Evolutionary conservation across 1,140 invertebrate genomes (phyloP).

Genomic region (Drosophila pachea): DNA sequence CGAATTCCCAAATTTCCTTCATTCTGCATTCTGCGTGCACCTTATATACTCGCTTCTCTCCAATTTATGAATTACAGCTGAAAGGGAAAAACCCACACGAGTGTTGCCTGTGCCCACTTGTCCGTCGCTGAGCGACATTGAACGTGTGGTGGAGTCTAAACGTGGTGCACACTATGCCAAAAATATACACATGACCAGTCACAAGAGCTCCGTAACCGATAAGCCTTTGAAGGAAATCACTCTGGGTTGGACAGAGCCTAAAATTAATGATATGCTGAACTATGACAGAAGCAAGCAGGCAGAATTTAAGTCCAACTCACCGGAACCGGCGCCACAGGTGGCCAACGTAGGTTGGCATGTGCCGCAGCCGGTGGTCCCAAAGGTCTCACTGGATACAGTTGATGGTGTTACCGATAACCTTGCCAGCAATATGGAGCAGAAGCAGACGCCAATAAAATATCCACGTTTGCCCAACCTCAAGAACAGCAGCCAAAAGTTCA

Average conservation of each 20-base stretch:
- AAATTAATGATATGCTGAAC: constrained; percentile 71
- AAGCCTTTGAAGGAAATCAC: constrained; percentile 56
- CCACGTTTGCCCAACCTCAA: constrained; percentile 16
- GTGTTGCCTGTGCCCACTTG: constrained; percentile 48
- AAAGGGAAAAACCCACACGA: constrained; percentile 42
- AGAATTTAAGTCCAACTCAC: constrained; percentile 35
- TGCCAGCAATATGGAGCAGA: constrained; percentile 62
- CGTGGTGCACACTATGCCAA: constrained; percentile 58
- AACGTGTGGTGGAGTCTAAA: constrained; percentile 63
- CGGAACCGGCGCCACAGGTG: constrained; percentile 64
- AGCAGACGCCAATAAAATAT: constrained; percentile 69
- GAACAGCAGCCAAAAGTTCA: constrained; percentile 61
- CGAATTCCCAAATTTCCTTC: too few relatives aligned
- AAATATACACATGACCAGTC: constrained; percentile 50
- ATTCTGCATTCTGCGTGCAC: too few relatives aligned
- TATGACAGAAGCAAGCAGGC: constrained; percentile 47
- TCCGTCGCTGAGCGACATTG: constrained; percentile 71
- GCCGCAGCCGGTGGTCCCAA: constrained; percentile 42
- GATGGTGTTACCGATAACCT: constrained; percentile 69
- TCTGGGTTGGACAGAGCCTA: constrained; percentile 65
- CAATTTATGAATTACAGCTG: constrained; percentile 35
- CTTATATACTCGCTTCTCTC: background rate
- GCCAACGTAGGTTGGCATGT: constrained; percentile 60
- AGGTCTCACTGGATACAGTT: constrained; percentile 69
- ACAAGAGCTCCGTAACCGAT: constrained; percentile 30